Evolutionary conservation across 2,888 invertebrate species (phyloP).

Genomic region (Latrodectus hesperus): DNA sequence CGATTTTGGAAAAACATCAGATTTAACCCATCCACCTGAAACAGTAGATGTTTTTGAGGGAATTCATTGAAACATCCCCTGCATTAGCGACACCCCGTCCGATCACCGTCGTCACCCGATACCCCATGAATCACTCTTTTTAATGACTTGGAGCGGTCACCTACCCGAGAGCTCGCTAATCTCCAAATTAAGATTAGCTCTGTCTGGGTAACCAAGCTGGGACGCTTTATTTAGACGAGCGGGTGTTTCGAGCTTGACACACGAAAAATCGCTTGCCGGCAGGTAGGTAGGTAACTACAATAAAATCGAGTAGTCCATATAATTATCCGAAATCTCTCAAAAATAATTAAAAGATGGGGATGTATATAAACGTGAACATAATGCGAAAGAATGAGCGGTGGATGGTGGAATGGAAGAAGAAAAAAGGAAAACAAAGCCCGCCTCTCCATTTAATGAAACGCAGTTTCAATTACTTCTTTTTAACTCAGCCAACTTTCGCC

Average conservation of each 20-base stretch:
- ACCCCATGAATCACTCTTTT: too few species aligned
- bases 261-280: slow-evolving; percentile 24
- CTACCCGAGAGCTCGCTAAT: too few species aligned
- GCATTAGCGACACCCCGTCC: neutral
- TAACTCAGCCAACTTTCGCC: slow-evolving; percentile 65
- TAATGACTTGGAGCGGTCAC: too few species aligned
- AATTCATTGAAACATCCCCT: neutral
- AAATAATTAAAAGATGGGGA: slow-evolving; percentile 49
- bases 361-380: slow-evolving; percentile 66
- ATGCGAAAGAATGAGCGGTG: slow-evolving; percentile 35
- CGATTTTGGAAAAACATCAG: neutral
- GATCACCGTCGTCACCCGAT: too few species aligned
- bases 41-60: neutral
- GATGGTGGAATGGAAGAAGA: slow-evolving; percentile 25
- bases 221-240: neutral
- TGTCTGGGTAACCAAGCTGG: neutral
- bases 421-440: slow-evolving; percentile 57
- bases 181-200: neutral
- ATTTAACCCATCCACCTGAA: neutral
- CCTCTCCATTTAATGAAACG: slow-evolving; percentile 69
- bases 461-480: slow-evolving; percentile 69
- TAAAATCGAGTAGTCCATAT: slow-evolving; percentile 59
- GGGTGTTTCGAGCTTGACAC: slow-evolving; percentile 22
- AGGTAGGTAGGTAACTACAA: slow-evolving; percentile 28
- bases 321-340: slow-evolving; percentile 57